phyloP scores from a whole-genome alignment of 2,888 invertebrate species.

The Desoria tigrina region DNA sequence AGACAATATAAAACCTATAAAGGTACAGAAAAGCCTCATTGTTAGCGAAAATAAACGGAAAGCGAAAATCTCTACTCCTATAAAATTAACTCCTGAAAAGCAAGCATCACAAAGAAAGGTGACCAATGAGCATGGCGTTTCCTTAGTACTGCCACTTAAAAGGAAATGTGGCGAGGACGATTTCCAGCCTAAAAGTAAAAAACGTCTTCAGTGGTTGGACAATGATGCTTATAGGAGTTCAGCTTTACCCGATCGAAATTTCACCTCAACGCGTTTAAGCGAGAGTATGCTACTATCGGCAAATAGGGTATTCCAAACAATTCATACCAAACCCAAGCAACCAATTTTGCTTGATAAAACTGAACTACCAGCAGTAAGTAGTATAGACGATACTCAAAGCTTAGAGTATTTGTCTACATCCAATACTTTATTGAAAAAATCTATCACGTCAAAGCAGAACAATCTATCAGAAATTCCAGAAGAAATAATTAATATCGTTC shows the following conservation, averaged over 20 bases:
- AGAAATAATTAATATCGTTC: no score
- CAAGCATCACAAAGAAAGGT: background rate
- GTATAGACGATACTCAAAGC: no score
- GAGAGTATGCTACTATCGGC: background rate
- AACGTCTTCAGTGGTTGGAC: conserved; percentile 30
- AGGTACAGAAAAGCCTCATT: no score
- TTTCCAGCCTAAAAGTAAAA: conserved; percentile 29
- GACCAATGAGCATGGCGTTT: background rate
- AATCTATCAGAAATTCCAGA: no score
- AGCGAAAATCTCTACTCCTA: conserved; percentile 26
- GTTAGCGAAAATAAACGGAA: conserved; percentile 29
- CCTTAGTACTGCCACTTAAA: background rate
- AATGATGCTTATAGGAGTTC: conserved; percentile 3
- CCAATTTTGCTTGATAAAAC: no score
- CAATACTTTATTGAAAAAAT: no score
- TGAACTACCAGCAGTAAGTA: no score
- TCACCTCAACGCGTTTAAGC: background rate
- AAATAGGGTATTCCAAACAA: conserved; percentile 6
- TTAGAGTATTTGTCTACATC: no score
- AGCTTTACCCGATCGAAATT: conserved; percentile 18
- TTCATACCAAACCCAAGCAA: no score
- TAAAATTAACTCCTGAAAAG: conserved; percentile 39
- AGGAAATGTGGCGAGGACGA: background rate
- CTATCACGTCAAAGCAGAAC: no score
- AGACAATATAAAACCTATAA: no score